phyloP scores from a whole-genome alignment of 2,113 vertebrate genomes.

The Scortum barcoo region DNA sequence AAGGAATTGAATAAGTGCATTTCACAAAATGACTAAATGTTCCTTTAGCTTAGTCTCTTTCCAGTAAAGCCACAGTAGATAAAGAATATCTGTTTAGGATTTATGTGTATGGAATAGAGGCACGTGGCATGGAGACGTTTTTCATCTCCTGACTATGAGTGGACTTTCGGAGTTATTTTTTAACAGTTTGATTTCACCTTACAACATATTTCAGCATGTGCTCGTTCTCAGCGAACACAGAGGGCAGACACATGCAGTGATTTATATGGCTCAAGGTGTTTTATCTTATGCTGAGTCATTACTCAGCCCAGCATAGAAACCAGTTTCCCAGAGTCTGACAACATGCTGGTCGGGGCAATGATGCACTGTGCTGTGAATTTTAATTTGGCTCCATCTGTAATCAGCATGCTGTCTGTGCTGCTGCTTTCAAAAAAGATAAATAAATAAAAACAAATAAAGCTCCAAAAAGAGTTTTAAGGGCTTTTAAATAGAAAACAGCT shows the following conservation, averaged over 20 bases:
- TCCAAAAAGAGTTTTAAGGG: not conserved
- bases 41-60: not conserved
- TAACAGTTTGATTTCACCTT: not conserved
- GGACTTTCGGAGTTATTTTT: not conserved
- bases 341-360: constrained; percentile 24
- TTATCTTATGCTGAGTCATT: constrained; percentile 52
- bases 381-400: constrained; percentile 55
- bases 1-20: no score
- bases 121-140: not conserved
- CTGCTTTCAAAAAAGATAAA: constrained; percentile 47
- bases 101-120: not conserved
- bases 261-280: constrained; percentile 40
- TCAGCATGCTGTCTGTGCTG: constrained; percentile 37
- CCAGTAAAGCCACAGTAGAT: not conserved
- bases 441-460: constrained; percentile 29
- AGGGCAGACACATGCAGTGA: constrained; percentile 31
- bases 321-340: constrained; percentile 37
- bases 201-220: constrained; percentile 4
- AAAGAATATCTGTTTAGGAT: not conserved
- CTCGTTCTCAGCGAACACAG: constrained; percentile 20
- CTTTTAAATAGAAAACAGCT: constrained; percentile 24
- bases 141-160: not conserved
- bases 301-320: constrained; percentile 21
- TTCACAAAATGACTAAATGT: not conserved
- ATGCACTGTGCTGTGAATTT: constrained; percentile 53